Evolutionary conservation across 2,113 vertebrate species (phyloP), one percentile per base, ranked within the genome.

Genomic region (Petrocephalus microphthalmus): DNA sequence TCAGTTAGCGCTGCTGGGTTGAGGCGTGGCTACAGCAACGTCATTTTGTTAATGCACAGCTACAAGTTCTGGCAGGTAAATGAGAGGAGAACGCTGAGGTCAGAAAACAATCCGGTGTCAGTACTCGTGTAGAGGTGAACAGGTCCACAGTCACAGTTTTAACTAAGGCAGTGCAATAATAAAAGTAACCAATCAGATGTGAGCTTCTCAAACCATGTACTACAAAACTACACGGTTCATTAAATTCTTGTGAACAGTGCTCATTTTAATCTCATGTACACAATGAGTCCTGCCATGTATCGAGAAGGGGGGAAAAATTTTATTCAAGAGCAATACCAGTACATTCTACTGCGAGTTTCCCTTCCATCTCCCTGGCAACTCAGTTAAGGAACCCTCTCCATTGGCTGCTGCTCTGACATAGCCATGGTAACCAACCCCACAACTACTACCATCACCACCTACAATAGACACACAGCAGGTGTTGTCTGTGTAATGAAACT

Each of bases 381-480:
- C 82, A 42, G 33, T n/a, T 57, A 89, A 85, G 57, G 4, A 85
- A 52, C 20, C 49, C 1, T 45, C 64, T 52, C 88, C 42, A 84
- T 71, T 89, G 89, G 81, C 56, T 74, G 47, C 60, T 51, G 74
- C 88, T 71, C 64, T 90, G 51, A 74, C 45, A 86, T 89, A 86
- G 87, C 89, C 86, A 91, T 91, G 85, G 87, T 37, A 87, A 84
- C 37, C 37, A 84, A 78, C 25, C 54, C 81, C 45, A 83, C 78
- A 83, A 83, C 81, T 88, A 74, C 88, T 84, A 57, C 89, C 29
- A 87, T 54, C 57, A 87, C 67, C 56, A 71, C 82, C 54, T 45
- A 88, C 87, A 83, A 56, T 89, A 86, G 84, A 51, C 71, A 83
- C 37, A 42, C 56, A 87, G 89, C 88, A 67, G 74, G 81, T 42